Conservation (phyloP, 2,888 invertebrate genomes). For the Lasioglossum villosulum region DNA sequence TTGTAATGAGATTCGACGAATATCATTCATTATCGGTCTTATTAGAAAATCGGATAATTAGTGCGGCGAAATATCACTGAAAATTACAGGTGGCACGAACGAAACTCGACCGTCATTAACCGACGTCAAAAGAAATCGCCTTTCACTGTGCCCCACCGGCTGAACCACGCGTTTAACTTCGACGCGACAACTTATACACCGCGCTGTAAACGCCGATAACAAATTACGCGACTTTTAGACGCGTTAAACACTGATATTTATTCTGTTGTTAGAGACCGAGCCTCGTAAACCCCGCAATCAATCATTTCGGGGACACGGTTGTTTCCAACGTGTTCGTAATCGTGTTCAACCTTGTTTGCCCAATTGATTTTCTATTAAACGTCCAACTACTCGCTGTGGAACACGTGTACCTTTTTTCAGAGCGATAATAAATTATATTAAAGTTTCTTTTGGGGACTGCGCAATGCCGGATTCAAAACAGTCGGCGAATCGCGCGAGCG, state of each 20-base stretch:
- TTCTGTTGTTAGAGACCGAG: not conserved
- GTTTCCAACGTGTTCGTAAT: not conserved
- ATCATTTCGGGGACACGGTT: not conserved
- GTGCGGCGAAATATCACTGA: not conserved
- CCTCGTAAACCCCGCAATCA: not conserved
- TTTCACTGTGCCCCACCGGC: conserved; percentile 5
- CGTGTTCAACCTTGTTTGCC: not conserved
- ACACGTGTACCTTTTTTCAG: not conserved
- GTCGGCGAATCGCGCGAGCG: not conserved
- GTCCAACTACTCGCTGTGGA: not conserved
- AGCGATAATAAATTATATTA: not conserved
- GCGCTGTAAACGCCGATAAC: not conserved
- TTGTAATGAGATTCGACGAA: not conserved
- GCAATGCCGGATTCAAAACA: not conserved
- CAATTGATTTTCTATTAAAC: not conserved
- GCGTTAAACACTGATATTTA: not conserved
- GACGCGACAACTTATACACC: not conserved
- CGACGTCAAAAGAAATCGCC: conserved; percentile 21
- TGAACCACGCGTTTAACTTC: not conserved
- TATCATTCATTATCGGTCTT: not conserved
- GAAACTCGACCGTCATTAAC: conserved; percentile 24
- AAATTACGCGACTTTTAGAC: not conserved
- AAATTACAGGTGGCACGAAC: conserved; percentile 3
- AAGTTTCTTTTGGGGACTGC: not conserved
- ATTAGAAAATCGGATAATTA: conserved; percentile 12